Evolutionary conservation across 2,113 vertebrate genomes (phyloP).

Genomic region (Pogona vitticeps): DNA sequence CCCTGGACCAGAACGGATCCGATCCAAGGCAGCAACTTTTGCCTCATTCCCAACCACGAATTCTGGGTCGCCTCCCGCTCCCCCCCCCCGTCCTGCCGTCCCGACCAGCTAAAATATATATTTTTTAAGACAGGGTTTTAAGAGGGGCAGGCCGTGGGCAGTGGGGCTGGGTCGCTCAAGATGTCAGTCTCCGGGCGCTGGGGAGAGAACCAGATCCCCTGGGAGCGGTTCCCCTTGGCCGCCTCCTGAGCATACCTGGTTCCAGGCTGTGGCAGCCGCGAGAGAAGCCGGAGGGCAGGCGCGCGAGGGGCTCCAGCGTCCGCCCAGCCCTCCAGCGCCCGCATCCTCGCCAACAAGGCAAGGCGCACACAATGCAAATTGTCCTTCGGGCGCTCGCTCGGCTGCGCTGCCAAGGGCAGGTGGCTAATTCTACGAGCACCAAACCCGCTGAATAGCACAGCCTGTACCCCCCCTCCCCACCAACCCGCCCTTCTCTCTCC

Average conservation of each 20-base stretch:
- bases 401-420: conserved; percentile 70
- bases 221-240: neutral
- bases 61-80: neutral
- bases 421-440: conserved; percentile 67
- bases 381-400: conserved; percentile 17
- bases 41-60: neutral
- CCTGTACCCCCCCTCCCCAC: conserved; percentile 44
- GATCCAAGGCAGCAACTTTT: neutral
- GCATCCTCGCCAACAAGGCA: neutral
- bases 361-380: neutral
- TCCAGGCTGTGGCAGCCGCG: conserved; percentile 8
- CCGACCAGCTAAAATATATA: too few species aligned
- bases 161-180: too few species aligned
- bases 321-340: neutral
- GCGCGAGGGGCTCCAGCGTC: neutral
- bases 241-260: conserved; percentile 19
- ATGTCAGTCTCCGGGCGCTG: conserved; percentile 18
- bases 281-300: neutral
- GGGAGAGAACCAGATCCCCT: too few species aligned
- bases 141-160: too few species aligned
- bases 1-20: neutral
- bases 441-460: conserved; percentile 58
- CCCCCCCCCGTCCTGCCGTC: neutral
- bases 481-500: conserved; percentile 29
- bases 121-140: too few species aligned